These are phyloP conservation scores for Chanos chanos DNA, from an alignment of 2,797 vertebrate species.

Conservation along the genomic window DNA sequence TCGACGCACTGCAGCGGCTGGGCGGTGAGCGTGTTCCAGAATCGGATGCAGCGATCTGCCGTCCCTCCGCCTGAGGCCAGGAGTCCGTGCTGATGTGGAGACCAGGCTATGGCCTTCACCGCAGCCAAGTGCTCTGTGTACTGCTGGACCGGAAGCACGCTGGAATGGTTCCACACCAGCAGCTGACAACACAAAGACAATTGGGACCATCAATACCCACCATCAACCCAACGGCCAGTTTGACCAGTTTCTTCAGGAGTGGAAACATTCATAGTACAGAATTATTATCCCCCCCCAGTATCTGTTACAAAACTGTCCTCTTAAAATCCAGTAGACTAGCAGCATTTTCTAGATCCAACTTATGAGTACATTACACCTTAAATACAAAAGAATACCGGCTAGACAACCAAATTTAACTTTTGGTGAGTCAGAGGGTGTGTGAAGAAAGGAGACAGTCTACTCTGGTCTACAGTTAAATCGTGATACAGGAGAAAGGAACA, in stretches of 20 bases:
- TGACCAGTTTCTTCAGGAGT: too few species aligned
- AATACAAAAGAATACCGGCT: too few species aligned
- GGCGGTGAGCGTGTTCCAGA: constrained; percentile 97
- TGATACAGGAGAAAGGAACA: too few species aligned
- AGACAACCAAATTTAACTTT: too few species aligned
- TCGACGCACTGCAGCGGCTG: constrained; percentile 96
- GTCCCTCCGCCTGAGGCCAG: constrained; percentile 93
- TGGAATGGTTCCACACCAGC: constrained; percentile 97
- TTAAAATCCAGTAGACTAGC: too few species aligned
- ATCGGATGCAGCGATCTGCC: constrained; percentile 96
- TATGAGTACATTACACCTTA: too few species aligned
- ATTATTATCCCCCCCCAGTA: too few species aligned
- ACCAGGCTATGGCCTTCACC: constrained; percentile 98
- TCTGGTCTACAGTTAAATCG: not conserved
- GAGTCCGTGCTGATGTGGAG: constrained; percentile 94
- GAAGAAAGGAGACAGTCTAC: not conserved
- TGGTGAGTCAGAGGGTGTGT: not conserved
- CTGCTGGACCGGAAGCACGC: constrained; percentile 91
- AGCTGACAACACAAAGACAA: constrained; percentile 63
- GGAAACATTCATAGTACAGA: too few species aligned
- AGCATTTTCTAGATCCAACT: too few species aligned
- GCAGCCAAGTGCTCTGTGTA: constrained; percentile 97
- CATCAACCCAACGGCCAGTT: too few species aligned
- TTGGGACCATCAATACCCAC: too few species aligned
- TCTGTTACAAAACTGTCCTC: too few species aligned